phyloP scores from a whole-genome alignment of 2,797 vertebrate species.

The Lutjanus argentimaculatus region DNA sequence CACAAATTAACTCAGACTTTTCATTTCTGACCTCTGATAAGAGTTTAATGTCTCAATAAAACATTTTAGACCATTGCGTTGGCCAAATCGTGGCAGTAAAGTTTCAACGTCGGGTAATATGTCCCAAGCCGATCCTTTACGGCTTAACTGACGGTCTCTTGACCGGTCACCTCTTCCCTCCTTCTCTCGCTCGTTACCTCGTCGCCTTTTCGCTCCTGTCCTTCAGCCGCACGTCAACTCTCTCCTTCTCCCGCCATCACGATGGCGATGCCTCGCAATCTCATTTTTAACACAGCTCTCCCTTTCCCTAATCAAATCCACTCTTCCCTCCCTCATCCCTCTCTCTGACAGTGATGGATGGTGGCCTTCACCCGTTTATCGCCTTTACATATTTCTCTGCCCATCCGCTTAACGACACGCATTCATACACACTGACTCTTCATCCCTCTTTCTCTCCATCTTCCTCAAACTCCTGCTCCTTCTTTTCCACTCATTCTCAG shows the following conservation, averaged over 20 bases:
- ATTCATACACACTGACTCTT: constrained; percentile 62
- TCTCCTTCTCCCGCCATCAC: constrained; percentile 3
- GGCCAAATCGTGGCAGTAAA: neutral
- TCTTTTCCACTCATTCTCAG: constrained; percentile 10
- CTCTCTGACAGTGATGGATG: constrained; percentile 78
- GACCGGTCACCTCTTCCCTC: neutral
- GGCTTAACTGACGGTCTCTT: neutral
- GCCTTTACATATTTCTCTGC: constrained; percentile 82
- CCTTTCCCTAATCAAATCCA: constrained; percentile 71
- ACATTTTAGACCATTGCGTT: neutral
- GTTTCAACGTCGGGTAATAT: neutral
- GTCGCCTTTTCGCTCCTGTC: constrained; percentile 26
- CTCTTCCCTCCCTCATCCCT: constrained; percentile 58
- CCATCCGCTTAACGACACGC: constrained; percentile 73
- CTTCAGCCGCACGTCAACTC: constrained; percentile 8
- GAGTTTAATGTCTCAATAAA: neutral
- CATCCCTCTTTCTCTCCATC: constrained; percentile 36
- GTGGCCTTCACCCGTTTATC: constrained; percentile 78
- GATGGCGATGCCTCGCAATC: constrained; percentile 37
- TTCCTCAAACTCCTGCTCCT: constrained; percentile 32
- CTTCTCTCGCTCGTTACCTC: constrained; percentile 10
- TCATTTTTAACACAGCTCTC: constrained; percentile 58
- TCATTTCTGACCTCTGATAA: neutral
- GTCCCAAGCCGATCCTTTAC: neutral
- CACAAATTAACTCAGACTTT: neutral